Evolutionary conservation across 2,888 invertebrate species (phyloP), one percentile per base, ranked within the genome.

Genomic region (Camponotus fellah): DNA sequence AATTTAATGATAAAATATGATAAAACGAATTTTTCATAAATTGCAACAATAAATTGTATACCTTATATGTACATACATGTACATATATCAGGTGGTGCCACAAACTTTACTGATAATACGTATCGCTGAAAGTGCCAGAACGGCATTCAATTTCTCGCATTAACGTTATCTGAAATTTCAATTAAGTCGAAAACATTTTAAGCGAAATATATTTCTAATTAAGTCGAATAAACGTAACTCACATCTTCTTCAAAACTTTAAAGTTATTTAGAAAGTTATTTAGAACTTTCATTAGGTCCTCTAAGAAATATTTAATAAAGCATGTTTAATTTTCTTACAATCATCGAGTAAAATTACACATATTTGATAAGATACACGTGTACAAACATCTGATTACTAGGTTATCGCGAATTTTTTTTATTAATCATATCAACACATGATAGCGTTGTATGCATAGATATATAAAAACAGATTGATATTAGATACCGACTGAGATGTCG

Each of bases 51-150:
- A 37, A 26, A 6, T 49, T 49, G 2, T 49, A 49, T 49, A 49
- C 49, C 49, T 49, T 53, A 8, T 53, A 17, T 17, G 26, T 26
- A 26, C 0, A 26, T 26, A 26, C 0, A n/a, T 49, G 17, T 49
- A 6, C 6, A 6, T 49, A 49, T 83, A 77, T 89, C 68, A 64
- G 69, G 37, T 58, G 66, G 81, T 49, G 72, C 40, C 32, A 68
- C 75, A 76, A 80, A 79, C 46, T 85, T 82, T 69, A n/a, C 34
- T 64, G 77, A 85, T 86, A 87, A 86, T 72, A 26, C 40, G 10
- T 86, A 83, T 83, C 77, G 56, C 37, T 3, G 37, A 37, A 6
- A 37, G 0, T 56, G n/a, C 26, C 56, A 53, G 64, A 14, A 65
- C 26, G 43, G 8, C 14, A 49, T 5, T 14, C 14, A 10, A 43